These are phyloP conservation scores for Cotesia vestalis DNA, from an alignment of 1,140 invertebrate genomes.

Conservation along the genomic window DNA sequence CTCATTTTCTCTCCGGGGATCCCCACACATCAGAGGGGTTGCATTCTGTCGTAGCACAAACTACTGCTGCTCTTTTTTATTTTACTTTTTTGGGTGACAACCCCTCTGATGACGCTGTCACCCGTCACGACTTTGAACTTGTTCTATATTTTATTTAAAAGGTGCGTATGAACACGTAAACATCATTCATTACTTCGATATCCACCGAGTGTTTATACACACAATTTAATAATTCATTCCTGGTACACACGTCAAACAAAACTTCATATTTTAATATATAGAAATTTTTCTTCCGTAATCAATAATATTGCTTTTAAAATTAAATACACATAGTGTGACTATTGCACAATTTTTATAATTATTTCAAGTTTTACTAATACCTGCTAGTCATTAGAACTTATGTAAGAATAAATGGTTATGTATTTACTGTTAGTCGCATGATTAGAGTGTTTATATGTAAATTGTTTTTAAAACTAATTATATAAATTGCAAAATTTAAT, in stretches of 20 bases:
- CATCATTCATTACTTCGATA: conserved; percentile 34
- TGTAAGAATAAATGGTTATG: conserved; percentile 18
- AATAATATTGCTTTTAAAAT: no score
- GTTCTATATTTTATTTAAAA: conserved; percentile 49
- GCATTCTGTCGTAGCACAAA: conserved; percentile 6
- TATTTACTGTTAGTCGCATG: no score
- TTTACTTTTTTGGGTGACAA: conserved; percentile 30
- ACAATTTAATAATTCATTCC: no score
- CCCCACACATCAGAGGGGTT: conserved; percentile 38
- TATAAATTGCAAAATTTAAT: no score
- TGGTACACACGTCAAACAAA: no score
- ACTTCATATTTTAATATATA: no score
- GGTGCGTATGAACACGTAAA: conserved; percentile 45
- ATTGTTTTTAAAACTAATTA: no score
- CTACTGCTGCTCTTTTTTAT: conserved; percentile 34
- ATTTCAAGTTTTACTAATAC: not conserved
- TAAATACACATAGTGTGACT: no score
- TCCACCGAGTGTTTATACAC: no score
- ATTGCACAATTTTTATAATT: no score
- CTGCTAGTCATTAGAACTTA: conserved; percentile 13
- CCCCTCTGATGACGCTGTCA: conserved; percentile 25
- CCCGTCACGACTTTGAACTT: conserved; percentile 48
- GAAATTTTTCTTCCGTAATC: no score
- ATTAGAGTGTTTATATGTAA: no score
- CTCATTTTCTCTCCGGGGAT: conserved; percentile 22